Conservation (phyloP, 2,113 vertebrate genomes). For the Pipra filicauda region DNA sequence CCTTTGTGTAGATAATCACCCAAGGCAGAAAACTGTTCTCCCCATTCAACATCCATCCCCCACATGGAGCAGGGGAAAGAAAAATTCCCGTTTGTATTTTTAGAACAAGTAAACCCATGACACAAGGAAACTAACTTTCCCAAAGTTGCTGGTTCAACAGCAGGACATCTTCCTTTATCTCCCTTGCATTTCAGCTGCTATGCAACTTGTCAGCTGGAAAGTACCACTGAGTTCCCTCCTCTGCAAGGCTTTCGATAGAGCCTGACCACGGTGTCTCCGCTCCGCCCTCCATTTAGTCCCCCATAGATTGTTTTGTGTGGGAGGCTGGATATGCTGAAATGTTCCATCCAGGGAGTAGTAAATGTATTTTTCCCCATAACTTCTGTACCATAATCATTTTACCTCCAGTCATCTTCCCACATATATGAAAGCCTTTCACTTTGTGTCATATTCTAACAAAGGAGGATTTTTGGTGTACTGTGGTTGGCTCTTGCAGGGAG, state of each 20-base stretch:
- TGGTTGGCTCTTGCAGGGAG: background rate
- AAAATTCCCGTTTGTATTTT: too few species aligned
- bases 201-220: background rate
- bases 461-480: background rate
- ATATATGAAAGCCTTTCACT: background rate
- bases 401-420: background rate
- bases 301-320: background rate
- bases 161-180: background rate
- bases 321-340: background rate
- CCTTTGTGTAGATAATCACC: too few species aligned
- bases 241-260: background rate
- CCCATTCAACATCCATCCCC: too few species aligned
- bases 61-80: too few species aligned
- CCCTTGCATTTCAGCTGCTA: background rate
- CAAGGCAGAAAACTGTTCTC: too few species aligned
- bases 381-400: background rate
- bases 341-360: background rate
- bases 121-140: background rate
- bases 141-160: background rate
- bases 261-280: background rate
- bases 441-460: background rate
- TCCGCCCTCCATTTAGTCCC: rapidly evolving
- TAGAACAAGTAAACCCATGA: too few species aligned
- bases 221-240: background rate
- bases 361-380: background rate